Percentiles rank a stretch among this genome's conserved stretches.
These are phyloP conservation scores for Triplophysa dalaica DNA, from an alignment of 2,113 vertebrate genomes.

Conservation along the genomic window DNA sequence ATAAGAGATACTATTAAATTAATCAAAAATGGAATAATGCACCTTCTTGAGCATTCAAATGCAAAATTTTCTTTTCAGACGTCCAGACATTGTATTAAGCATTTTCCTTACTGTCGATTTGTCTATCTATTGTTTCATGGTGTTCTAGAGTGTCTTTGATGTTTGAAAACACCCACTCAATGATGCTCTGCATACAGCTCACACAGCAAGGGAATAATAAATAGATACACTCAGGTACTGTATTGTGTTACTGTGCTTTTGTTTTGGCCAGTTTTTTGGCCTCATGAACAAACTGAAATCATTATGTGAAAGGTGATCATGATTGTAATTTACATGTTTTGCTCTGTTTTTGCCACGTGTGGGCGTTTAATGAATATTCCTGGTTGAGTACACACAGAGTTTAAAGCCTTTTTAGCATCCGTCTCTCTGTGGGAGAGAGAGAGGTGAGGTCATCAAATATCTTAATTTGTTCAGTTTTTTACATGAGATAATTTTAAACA, in stretches of 20 bases:
- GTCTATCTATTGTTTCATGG: slow-evolving; percentile 9
- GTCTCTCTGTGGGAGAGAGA: slow-evolving; percentile 3
- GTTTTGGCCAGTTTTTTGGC: slow-evolving; percentile 40
- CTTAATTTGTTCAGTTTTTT: background rate
- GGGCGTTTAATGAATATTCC: slow-evolving; percentile 37
- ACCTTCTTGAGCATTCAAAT: background rate
- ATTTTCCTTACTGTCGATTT: background rate
- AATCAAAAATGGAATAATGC: background rate
- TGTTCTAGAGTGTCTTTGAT: slow-evolving; percentile 33
- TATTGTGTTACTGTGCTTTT: slow-evolving; percentile 42
- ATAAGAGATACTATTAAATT: background rate
- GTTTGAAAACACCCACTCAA: slow-evolving; percentile 32
- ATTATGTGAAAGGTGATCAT: slow-evolving; percentile 30
- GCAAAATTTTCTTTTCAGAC: background rate
- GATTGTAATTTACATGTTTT: slow-evolving; percentile 46
- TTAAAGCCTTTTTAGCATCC: slow-evolving; percentile 21
- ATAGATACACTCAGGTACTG: slow-evolving; percentile 28
- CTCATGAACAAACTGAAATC: slow-evolving; percentile 43
- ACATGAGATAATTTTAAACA: background rate
- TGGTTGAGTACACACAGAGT: slow-evolving; percentile 12
- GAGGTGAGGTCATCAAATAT: background rate
- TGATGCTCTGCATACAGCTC: slow-evolving; percentile 22
- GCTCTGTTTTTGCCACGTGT: slow-evolving; percentile 26
- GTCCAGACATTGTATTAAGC: background rate
- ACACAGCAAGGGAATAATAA: slow-evolving; percentile 40